These are phyloP conservation scores for Esox niger DNA, from an alignment of 2,113 vertebrate genomes.

Conservation along the genomic window DNA sequence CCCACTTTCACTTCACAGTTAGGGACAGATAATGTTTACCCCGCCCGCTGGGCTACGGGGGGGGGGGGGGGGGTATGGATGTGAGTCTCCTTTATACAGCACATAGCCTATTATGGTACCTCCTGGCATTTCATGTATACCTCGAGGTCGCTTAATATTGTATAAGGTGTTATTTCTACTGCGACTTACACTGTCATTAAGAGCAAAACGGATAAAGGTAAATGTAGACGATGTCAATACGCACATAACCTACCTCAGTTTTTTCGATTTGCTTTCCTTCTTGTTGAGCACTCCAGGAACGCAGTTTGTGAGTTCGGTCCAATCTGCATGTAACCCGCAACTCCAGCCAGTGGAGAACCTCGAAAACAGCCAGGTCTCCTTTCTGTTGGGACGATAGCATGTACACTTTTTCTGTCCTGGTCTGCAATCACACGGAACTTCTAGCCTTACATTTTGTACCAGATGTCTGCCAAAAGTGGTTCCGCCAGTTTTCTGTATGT, in stretches of 20 bases:
- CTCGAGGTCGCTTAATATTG: too few species aligned
- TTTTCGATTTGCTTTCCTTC: conserved; percentile 84
- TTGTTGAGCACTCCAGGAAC: conserved; percentile 94
- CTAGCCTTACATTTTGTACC: conserved; percentile 94
- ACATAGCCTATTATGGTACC: too few species aligned
- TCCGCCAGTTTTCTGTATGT: conserved; percentile 98
- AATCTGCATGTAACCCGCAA: conserved; percentile 98
- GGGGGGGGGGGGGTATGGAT: neutral
- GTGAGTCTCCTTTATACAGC: neutral
- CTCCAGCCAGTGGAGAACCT: conserved; percentile 99
- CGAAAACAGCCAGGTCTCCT: conserved; percentile 98
- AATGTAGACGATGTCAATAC: conserved; percentile 34
- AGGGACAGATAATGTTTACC: conserved; percentile 10
- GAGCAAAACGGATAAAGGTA: too few species aligned
- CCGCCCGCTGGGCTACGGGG: conserved; percentile 10
- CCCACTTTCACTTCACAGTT: conserved; percentile 17
- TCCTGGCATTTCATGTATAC: too few species aligned
- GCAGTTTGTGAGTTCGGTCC: conserved; percentile 98
- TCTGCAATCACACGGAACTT: conserved; percentile 96
- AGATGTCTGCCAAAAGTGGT: conserved; percentile 97
- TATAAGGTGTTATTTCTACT: too few species aligned
- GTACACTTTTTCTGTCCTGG: conserved; percentile 99
- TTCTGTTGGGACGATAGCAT: conserved; percentile 95
- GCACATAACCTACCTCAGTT: conserved; percentile 80
- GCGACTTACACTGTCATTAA: too few species aligned